Conservation (phyloP, 2,797 vertebrate species). For the Microctenopoma steveboyesi region DNA sequence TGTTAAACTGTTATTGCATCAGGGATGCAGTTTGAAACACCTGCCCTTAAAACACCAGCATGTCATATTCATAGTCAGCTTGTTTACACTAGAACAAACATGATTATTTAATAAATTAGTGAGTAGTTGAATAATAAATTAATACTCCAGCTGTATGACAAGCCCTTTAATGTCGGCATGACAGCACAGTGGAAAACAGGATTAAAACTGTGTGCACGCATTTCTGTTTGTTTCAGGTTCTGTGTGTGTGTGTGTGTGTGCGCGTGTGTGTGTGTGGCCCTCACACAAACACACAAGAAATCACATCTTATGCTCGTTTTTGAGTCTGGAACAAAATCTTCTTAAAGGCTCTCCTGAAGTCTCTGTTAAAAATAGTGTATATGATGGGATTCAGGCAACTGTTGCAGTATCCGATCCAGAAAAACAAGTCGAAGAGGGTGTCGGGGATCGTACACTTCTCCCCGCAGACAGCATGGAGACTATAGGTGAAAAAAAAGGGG, state of each 20-base stretch:
- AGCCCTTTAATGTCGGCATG: conserved; percentile 75
- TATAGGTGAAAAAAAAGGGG: conserved; percentile 86
- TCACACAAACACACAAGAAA: conserved; percentile 16
- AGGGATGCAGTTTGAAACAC: conserved; percentile 9
- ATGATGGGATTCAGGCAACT: conserved; percentile 86
- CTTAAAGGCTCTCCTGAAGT: conserved; percentile 84
- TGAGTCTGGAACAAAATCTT: conserved; percentile 78
- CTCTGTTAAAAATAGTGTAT: conserved; percentile 84
- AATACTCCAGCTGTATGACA: conserved; percentile 50
- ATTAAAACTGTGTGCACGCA: conserved; percentile 30
- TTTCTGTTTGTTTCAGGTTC: background rate
- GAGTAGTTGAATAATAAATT: conserved; percentile 55
- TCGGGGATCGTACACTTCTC: conserved; percentile 77
- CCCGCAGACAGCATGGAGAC: conserved; percentile 80
- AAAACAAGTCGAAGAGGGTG: conserved; percentile 82
- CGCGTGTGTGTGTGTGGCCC: background rate
- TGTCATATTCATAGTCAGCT: conserved; percentile 1
- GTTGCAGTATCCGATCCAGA: conserved; percentile 87
- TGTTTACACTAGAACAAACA: conserved; percentile 13
- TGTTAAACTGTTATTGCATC: conserved; percentile 18
- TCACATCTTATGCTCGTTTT: conserved; percentile 42
- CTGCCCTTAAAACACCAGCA: background rate
- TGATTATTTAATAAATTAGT: conserved; percentile 31
- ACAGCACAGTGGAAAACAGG: conserved; percentile 67
- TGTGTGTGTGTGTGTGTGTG: background rate